Conservation (phyloP, 2,888 invertebrate species). For the Plagodis dolabraria region DNA sequence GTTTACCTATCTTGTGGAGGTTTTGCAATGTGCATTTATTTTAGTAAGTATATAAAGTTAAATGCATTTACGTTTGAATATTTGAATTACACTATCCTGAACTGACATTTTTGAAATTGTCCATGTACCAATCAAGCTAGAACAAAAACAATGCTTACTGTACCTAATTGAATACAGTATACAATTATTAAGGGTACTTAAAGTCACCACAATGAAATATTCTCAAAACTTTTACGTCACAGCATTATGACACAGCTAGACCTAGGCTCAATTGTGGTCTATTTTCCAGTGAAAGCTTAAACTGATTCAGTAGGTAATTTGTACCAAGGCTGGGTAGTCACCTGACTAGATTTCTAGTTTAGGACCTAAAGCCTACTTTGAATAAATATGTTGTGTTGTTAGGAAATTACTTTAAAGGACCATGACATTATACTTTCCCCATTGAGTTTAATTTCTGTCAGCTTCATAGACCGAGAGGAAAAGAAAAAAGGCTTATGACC, state of each 20-base stretch:
- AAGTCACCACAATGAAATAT: not conserved
- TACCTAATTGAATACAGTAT: too few species aligned
- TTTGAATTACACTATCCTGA: too few species aligned
- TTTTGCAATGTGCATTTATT: not conserved
- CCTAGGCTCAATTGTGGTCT: slow-evolving; percentile 13
- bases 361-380: slow-evolving; percentile 2
- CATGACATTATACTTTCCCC: too few species aligned
- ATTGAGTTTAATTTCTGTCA: too few species aligned
- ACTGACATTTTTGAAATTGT: too few species aligned
- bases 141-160: too few species aligned
- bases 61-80: too few species aligned
- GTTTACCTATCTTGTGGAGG: not conserved
- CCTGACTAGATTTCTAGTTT: slow-evolving; percentile 15
- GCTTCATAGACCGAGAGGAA: too few species aligned
- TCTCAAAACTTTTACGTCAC: slow-evolving; percentile 2
- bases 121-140: too few species aligned
- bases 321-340: slow-evolving; percentile 26
- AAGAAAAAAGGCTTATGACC: too few species aligned
- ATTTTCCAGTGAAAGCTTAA: slow-evolving; percentile 28
- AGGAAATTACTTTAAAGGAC: not conserved
- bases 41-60: not conserved
- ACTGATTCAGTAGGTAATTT: slow-evolving; percentile 23
- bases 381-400: not conserved
- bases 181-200: too few species aligned
- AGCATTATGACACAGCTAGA: slow-evolving; percentile 9